Percentiles rank a stretch among this genome's conserved stretches.
Evolutionary conservation across 2,888 invertebrate species (phyloP).

Genomic region (Dilophus febrilis): DNA sequence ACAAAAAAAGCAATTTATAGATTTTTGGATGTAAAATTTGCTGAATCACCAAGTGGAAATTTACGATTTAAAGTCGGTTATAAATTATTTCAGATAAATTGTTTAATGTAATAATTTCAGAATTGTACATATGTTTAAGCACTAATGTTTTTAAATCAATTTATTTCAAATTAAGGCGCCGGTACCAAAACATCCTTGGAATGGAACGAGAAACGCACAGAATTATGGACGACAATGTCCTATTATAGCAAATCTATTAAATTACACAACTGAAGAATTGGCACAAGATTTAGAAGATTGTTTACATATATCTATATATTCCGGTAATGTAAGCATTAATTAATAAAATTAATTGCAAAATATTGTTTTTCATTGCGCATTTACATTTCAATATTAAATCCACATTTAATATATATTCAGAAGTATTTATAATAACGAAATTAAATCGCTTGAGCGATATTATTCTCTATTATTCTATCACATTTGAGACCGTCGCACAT

Average conservation of each 20-base stretch:
- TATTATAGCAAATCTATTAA: constrained; percentile 17
- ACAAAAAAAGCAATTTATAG: constrained; percentile 20
- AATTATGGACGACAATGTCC: constrained; percentile 24
- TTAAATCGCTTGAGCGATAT: too few species aligned
- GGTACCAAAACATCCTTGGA: constrained; percentile 23
- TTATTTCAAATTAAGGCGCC: constrained; percentile 19
- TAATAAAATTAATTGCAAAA: too few species aligned
- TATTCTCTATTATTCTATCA: too few species aligned
- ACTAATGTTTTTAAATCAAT: too few species aligned
- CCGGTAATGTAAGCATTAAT: constrained; percentile 20
- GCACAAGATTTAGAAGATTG: constrained; percentile 24
- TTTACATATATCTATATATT: constrained; percentile 23
- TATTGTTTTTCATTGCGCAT: too few species aligned
- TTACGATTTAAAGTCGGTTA: constrained; percentile 20
- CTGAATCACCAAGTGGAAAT: constrained; percentile 20
- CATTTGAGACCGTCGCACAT: too few species aligned
- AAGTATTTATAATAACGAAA: constrained; percentile 16
- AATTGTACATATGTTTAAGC: too few species aligned
- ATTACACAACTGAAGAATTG: not conserved
- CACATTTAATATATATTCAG: not conserved
- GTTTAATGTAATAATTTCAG: too few species aligned
- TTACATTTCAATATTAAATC: too few species aligned
- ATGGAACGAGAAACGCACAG: constrained; percentile 21
- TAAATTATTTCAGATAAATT: not conserved
- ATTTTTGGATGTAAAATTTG: constrained; percentile 26